Base-by-base conservation (phyloP, 2,797 vertebrate genomes). In the Mormyrops boulengeri region DNA sequence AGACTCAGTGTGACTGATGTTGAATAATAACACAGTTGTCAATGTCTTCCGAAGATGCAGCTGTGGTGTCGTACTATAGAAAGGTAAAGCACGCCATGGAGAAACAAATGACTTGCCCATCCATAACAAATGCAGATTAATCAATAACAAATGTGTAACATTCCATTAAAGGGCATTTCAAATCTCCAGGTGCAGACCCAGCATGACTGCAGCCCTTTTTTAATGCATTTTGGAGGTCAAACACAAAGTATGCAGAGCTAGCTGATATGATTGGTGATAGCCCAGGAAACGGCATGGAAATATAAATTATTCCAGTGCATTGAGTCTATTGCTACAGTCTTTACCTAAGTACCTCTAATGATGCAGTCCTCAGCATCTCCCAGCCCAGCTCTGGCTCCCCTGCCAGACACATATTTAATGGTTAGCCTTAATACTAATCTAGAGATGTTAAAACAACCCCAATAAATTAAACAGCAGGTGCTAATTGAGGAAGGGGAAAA, bases 401-500 rank as follows among this genome's bases (percentile, higher is more conserved):
- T 55, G 38, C 52, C 50, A 84, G 2, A 82, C 17, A 44, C 30
- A 89, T 93, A 93, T 95, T 94, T 94, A 95, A 91, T 93, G 94
- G 91, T 92, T 90, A 89, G 92, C 90, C 91, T 93, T 94, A 93
- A 93, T 94, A 94, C 93, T 95, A 94, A 94, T 95, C 92, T 92
- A 93, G 93, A 94, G 93, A 93, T 94, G 92, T 94, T 94, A 93
- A 92, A 93, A 92, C 92, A 94, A 94, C 93, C 92, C 91, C 94
- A 95, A 94, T 95, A 93, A 95, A 95, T 94, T 93, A 94, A 94
- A 94, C 95, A 95, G 94, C 93, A 88, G 95, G 95, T 93, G 94
- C 93, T 96, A 95, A 95, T 95, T 95, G 93, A 94, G 92, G 93
- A 92, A 94, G 91, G 93, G 92, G 93, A 93, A 93, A 26, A 92